Conservation (phyloP, 2,797 vertebrate genomes). For the Crocidura indochinensis region DNA sequence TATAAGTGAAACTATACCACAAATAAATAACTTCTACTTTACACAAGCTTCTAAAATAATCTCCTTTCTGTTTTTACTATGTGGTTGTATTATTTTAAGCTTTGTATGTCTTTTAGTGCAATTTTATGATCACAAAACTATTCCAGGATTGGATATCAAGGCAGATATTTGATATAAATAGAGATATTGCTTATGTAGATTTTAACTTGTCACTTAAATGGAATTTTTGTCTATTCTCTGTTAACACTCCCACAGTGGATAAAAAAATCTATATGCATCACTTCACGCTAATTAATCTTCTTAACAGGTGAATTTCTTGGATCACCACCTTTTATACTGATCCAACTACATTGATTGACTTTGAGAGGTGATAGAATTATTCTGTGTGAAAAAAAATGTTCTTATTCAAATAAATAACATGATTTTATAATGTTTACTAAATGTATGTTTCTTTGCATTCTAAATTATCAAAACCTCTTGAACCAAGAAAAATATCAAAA, state of each 20-base stretch:
- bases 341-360: background rate
- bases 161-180: background rate
- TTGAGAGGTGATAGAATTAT: background rate
- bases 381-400: background rate
- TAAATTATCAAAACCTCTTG: background rate
- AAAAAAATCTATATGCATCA: background rate
- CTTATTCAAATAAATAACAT: slow-evolving; percentile 13
- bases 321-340: background rate
- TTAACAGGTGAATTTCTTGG: background rate
- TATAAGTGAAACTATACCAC: background rate
- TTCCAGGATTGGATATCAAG: background rate
- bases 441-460: background rate
- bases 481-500: background rate
- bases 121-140: background rate
- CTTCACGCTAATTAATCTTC: background rate
- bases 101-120: background rate
- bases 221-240: background rate
- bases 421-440: background rate
- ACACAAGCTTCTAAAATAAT: background rate
- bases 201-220: background rate
- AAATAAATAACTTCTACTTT: background rate
- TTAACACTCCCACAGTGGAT: accelerated
- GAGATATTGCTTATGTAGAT: background rate
- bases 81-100: background rate
- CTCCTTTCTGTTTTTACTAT: background rate